Base-by-base conservation (phyloP, 1,140 invertebrate species). In the Caerostris extrusa region DNA sequence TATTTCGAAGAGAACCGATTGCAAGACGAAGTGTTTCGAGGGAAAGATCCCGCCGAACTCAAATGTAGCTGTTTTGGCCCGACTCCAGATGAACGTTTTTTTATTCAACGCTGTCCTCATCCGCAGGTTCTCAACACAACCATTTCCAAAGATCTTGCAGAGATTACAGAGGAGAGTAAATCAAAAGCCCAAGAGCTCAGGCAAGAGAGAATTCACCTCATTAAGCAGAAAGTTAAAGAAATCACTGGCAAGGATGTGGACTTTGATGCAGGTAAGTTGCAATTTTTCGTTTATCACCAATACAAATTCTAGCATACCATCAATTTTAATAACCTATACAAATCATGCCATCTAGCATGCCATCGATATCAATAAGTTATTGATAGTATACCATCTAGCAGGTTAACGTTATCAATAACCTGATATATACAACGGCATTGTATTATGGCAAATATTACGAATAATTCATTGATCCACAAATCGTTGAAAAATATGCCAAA, bases 121-220 rank as follows among this genome's bases (percentile, higher is more conserved):
- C 93, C 87, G 3, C 82, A 96, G 96, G 96, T 96, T 3, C 95
- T 96, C 14, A 95, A 95, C 34, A 95, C 95, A 8, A 96, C 96
- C 14, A 96, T 96, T 64, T 88, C 95, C 10, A 95, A 95, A 87
- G 96, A 96, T 93, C 90, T 96, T n/a, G 94, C 94, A 14, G 92
- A 95, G 61, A 95, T 95, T 3, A 95, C 94, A 0, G 95, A 96
- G 55, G 95, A 95, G 50, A 95, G 95, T 53, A 94, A 93, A 7
- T 94, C 94, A 7, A 96, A 95, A 81, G 95, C 95, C 7, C 94
- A 94, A 58, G 95, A 95, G 19, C 94, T 96, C 50, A 93, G 96
- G 55, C 93, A 94, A 50, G 96, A 96, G 94, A 94, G 96, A 87
- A 95, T 96, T 53, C 94, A 95, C 82, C 94, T 96, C 34, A 96